Evolutionary conservation across 2,888 invertebrate genomes (phyloP), one percentile per base, ranked within the genome.

Genomic region (Nymphalis urticae): DNA sequence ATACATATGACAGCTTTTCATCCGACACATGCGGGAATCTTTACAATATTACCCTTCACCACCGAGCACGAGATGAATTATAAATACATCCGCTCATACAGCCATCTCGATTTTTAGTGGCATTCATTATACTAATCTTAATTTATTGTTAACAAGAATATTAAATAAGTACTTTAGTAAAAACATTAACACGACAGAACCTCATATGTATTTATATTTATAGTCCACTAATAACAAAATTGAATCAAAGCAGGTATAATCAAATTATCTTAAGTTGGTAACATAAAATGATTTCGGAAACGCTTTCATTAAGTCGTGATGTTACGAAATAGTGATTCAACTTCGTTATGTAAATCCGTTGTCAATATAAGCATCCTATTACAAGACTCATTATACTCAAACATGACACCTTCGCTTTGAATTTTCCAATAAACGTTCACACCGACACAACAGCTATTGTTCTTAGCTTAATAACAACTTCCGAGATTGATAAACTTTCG

Each of bases 401-500:
- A 68, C 60, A 36, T 60, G 62, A 69, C 58, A 73, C 65, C 60
- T 64, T 48, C 59, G 59, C 69, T 60, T 58, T 70, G 48, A 71
- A 72, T 74, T 73, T 42, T 73, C 68, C 72, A 72, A 73, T 77
- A 69, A 64, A 61, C 62, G 68, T 67, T 61, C 66, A 68, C 72
- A 76, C 78, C 62, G 59, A 42, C 58, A 58, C 42, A 59, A 66
- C 47, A 72, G 66, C 82, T 79, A 89, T 90, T 90, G 90, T 90
- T 88, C 80, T 68, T 74, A 69, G 70, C 74, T 58, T 58, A 58
- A 79, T 77, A 71, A 71, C 70, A 77, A 77, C 79, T 85, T 85
- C 84, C 77, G 82, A 84, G 83, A 84, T 86, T 85, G 80, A 80
- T 84, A 82, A 85, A 87, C 86, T 88, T 86, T 88, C 88, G 77